Base-by-base conservation (phyloP, 2,888 invertebrate species). In the Pemphredon lugubris region DNA sequence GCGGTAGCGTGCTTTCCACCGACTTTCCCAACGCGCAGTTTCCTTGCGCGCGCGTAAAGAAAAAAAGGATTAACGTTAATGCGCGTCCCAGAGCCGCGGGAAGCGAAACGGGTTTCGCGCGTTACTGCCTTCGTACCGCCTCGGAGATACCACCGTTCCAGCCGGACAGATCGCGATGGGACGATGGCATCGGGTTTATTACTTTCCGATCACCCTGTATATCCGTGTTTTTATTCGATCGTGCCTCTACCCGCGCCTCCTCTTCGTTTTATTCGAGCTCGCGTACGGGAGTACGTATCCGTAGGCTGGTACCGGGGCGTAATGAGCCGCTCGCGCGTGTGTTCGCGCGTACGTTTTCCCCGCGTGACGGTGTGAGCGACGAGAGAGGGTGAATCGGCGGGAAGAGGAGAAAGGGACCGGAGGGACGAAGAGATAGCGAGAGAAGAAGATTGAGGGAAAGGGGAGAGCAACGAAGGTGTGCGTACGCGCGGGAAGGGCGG, bases 181-280 rank as follows among this genome's bases (percentile, higher is more conserved):
- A n/a, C n/a, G n/a, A n/a, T n/a, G n/a, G 0, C 5, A 16, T 16
- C 13, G 30, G 2, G 16, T 30, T 32, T 23, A 53, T 39, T 53
- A 40, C 34, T 59, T 65, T 42, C 48, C 14, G 65, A 59, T 69
- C 69, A 59, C 54, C 59, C 65, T 40, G 65, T 69, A 59, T 21
- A 34, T 59, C 39, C 32, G 47, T 47, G 34, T 65, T 69, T 69
- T 69, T 69, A 64, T 50, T 57, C 64, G 42, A 23, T 45, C 51
- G 40, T 37, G 23, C 34, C 32, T 63, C 55, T 45, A 69, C 53
- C 51, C 42, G 64, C 21, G 42, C 7, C 3, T 39, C 48, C 48
- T 53, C 34, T 7, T 42, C 21, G 51, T 64, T 64, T 64, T 64
- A 45, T 45, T 57, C 64, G 50, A 23, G 39, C 42, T 37, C 44